phyloP scores from a whole-genome alignment of 2,888 invertebrate genomes.

The Scaptomyza parva region DNA sequence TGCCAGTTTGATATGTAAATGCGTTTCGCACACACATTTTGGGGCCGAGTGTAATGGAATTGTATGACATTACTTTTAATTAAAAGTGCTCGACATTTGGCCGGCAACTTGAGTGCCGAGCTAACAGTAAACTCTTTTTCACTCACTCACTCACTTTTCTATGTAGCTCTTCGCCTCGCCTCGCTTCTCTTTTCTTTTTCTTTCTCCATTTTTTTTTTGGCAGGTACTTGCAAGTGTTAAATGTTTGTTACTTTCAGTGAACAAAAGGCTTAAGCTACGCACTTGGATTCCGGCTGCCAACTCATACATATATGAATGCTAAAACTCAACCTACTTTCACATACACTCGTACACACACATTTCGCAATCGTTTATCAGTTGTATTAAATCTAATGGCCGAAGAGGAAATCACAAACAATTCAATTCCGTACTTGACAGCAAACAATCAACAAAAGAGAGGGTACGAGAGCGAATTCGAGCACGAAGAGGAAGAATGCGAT shows the following conservation, averaged over 20 bases:
- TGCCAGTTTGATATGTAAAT: constrained; percentile 75
- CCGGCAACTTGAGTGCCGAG: constrained; percentile 64
- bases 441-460: constrained; percentile 43
- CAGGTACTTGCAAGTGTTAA: constrained; percentile 55
- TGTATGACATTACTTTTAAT: constrained; percentile 83
- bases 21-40: constrained; percentile 77
- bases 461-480: constrained; percentile 7
- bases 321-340: constrained; percentile 1
- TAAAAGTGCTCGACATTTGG: constrained; percentile 83
- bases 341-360: background rate
- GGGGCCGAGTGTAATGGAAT: constrained; percentile 77
- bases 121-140: constrained; percentile 31
- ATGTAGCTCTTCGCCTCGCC: background rate
- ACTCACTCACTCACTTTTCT: background rate
- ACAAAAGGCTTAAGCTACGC: constrained; percentile 54
- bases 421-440: constrained; percentile 63
- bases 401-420: constrained; percentile 73
- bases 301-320: constrained; percentile 48
- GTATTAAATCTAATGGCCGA: constrained; percentile 67
- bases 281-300: constrained; percentile 34
- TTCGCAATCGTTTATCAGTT: constrained; percentile 54
- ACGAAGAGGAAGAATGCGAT: background rate
- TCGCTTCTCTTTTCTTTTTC: constrained; percentile 5
- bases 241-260: constrained; percentile 39
- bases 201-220: constrained; percentile 35